phyloP scores from a whole-genome alignment of 1,140 invertebrate genomes.

The Hesperophylax magnus region DNA sequence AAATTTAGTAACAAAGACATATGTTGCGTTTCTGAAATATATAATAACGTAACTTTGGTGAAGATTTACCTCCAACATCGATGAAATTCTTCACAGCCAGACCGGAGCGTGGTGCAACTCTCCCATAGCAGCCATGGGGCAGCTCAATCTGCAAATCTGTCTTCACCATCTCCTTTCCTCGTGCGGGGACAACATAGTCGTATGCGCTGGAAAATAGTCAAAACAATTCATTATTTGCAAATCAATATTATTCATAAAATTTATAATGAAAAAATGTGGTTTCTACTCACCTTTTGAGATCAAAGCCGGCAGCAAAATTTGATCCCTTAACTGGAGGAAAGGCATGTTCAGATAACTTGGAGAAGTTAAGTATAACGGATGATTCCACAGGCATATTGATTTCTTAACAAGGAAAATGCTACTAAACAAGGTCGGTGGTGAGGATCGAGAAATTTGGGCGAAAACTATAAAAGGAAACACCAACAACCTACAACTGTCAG shows the following conservation, averaged over 20 bases:
- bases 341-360: constrained; percentile 85
- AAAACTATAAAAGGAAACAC: too few relatives aligned
- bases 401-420: too few relatives aligned
- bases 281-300: constrained; percentile 83
- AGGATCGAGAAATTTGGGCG: too few relatives aligned
- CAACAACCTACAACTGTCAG: too few relatives aligned
- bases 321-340: constrained; percentile 87
- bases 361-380: constrained; percentile 76
- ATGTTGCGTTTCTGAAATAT: too few relatives aligned
- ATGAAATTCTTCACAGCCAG: constrained; percentile 96
- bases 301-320: constrained; percentile 88
- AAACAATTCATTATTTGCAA: not conserved
- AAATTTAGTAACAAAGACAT: too few relatives aligned
- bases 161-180: constrained; percentile 88
- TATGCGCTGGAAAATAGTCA: constrained; percentile 82
- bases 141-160: constrained; percentile 94
- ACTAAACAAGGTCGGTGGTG: too few relatives aligned
- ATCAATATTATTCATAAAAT: not conserved
- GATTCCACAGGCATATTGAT: constrained; percentile 67
- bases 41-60: too few relatives aligned
- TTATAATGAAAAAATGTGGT: not conserved
- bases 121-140: constrained; percentile 92
- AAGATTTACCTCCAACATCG: constrained; percentile 86
- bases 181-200: constrained; percentile 84
- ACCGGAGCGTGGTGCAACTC: constrained; percentile 96